These are phyloP conservation scores for Drosophila erecta DNA, from an alignment of 1,140 invertebrate species.

Conservation along the genomic window DNA sequence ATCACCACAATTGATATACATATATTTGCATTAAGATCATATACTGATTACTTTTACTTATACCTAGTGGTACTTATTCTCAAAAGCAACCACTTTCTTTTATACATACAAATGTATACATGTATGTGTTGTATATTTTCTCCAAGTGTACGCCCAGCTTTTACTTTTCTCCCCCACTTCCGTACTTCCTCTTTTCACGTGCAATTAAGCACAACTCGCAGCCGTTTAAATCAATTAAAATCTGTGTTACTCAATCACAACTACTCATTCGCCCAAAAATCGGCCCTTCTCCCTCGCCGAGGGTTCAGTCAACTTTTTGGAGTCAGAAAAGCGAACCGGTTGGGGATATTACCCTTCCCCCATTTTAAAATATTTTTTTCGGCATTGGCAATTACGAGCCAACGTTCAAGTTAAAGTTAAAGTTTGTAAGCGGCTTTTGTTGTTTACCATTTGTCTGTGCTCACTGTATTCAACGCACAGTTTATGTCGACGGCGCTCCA, in stretches of 20 bases:
- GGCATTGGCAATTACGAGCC: constrained; percentile 69
- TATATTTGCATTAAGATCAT: too few species aligned
- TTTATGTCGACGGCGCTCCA: constrained; percentile 36
- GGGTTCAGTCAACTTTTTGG: constrained; percentile 72
- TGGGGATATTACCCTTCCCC: constrained; percentile 6
- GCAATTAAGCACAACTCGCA: constrained; percentile 66
- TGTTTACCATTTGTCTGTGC: constrained; percentile 35
- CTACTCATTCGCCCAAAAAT: constrained; percentile 8
- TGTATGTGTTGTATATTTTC: not conserved
- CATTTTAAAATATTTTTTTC: constrained; percentile 30
- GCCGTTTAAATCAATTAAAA: constrained; percentile 75
- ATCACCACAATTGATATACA: not conserved
- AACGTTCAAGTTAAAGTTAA: constrained; percentile 5
- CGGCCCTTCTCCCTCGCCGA: not conserved
- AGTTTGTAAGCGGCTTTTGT: constrained; percentile 65
- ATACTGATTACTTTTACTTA: too few species aligned
- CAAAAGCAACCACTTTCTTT: not conserved
- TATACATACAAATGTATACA: not conserved
- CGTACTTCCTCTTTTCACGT: constrained; percentile 47
- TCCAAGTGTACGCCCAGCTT: constrained; percentile 17
- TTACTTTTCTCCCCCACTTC: constrained; percentile 39
- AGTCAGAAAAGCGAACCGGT: constrained; percentile 51
- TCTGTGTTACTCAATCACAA: constrained; percentile 53
- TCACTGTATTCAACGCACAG: constrained; percentile 18
- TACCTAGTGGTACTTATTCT: too few species aligned